Percentiles rank a stretch among this genome's conserved stretches.
Conservation (phyloP, 2,888 invertebrate genomes). For the Ferdinandea cuprea region DNA sequence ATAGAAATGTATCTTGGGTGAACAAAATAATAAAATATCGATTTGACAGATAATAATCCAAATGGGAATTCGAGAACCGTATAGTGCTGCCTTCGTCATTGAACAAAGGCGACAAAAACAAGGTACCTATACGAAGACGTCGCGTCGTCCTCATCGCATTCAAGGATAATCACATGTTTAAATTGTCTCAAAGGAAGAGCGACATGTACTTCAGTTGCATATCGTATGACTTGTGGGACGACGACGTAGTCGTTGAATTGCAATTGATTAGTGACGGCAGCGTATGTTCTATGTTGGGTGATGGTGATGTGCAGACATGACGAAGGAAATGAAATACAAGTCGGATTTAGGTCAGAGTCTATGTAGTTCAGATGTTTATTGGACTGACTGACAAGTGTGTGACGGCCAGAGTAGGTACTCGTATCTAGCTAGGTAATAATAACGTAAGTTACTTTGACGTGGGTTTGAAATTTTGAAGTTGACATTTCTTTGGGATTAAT, state of each 20-base stretch:
- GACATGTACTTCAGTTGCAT: conserved; percentile 56
- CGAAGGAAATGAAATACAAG: conserved; percentile 17
- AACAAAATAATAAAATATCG: conserved; percentile 44
- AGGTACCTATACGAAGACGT: not conserved
- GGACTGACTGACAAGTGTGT: conserved; percentile 25
- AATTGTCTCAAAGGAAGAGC: conserved; percentile 40
- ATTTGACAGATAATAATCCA: conserved; percentile 54
- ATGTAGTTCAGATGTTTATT: not conserved
- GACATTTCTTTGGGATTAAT: not conserved
- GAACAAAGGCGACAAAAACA: not conserved
- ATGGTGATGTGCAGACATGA: conserved; percentile 4
- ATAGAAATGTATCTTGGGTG: conserved; percentile 20
- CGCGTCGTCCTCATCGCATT: not conserved
- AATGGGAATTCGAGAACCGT: conserved; percentile 33
- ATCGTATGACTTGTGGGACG: conserved; percentile 35
- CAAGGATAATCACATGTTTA: conserved; percentile 47
- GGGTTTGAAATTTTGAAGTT: not conserved
- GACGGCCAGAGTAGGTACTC: conserved; percentile 7
- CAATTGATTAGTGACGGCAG: conserved; percentile 52
- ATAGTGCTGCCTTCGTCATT: not conserved
- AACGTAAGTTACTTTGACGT: conserved; percentile 1
- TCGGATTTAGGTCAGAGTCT: conserved; percentile 43
- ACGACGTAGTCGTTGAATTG: conserved; percentile 25
- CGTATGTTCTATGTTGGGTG: not conserved
- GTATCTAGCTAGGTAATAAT: conserved; percentile 5